phyloP scores from a whole-genome alignment of 1,140 invertebrate genomes.

The Thaumatotibia leucotreta region DNA sequence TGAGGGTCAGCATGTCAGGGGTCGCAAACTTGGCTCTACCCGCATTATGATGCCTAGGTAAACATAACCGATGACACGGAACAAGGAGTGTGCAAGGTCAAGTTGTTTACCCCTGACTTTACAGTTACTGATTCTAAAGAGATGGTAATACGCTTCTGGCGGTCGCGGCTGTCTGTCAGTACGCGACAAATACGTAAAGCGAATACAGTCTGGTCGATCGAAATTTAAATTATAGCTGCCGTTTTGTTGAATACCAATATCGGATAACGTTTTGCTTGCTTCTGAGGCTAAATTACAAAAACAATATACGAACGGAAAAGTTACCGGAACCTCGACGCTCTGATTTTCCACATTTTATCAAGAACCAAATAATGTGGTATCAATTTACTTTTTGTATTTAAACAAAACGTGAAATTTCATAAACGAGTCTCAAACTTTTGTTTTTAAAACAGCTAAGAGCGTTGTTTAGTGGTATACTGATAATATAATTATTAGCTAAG shows the following conservation, averaged over 20 bases:
- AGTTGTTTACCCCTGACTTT: constrained; percentile 36
- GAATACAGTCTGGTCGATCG: constrained; percentile 18
- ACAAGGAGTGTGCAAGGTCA: constrained; percentile 35
- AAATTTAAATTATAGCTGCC: not conserved
- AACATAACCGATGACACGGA: constrained; percentile 11
- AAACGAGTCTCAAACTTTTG: too few species aligned
- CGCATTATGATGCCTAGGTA: constrained; percentile 24
- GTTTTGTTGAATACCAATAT: constrained; percentile 6
- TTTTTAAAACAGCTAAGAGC: too few species aligned
- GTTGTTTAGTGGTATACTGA: too few species aligned
- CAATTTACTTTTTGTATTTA: not conserved
- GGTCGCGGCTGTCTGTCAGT: constrained; percentile 15
- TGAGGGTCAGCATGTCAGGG: not conserved
- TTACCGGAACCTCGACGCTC: not conserved
- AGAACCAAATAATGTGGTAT: not conserved
- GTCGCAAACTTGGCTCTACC: constrained; percentile 19
- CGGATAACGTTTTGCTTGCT: not conserved
- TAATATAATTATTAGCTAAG: too few species aligned
- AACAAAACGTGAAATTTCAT: not conserved
- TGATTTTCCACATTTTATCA: not conserved
- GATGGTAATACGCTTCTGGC: constrained; percentile 26
- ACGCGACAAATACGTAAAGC: constrained; percentile 5
- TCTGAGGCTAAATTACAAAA: not conserved
- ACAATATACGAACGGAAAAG: not conserved
- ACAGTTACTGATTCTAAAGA: constrained; percentile 35